Conservation (phyloP, 2,797 vertebrate species). For the Platyrinchus mystaceus region DNA sequence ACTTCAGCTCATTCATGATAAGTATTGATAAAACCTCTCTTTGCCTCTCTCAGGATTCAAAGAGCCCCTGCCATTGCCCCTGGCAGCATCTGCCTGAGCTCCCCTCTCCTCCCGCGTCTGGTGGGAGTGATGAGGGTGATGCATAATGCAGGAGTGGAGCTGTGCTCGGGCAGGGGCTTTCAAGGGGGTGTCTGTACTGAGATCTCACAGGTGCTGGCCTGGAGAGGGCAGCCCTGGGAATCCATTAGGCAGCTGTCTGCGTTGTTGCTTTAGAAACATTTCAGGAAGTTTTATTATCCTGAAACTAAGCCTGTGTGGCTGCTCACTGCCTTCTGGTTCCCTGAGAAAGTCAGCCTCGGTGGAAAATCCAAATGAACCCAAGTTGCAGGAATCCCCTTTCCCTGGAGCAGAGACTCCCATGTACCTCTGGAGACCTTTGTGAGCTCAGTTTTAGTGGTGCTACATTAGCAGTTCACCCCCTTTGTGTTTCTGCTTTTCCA, state of each 20-base stretch:
- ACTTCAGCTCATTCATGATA: conserved; percentile 17
- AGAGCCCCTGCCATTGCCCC: background rate
- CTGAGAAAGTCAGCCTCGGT: background rate
- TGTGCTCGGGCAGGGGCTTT: background rate
- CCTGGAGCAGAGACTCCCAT: background rate
- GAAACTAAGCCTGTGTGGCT: background rate
- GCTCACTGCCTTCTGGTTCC: rapidly evolving
- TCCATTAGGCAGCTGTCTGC: conserved; percentile 5
- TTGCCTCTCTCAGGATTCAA: background rate
- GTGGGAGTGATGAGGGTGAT: background rate
- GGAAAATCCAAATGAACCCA: background rate
- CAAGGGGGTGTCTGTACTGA: background rate
- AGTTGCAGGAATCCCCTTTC: background rate
- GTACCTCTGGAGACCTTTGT: background rate
- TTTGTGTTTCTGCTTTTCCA: background rate
- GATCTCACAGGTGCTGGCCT: background rate
- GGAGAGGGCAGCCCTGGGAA: background rate
- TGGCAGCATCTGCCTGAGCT: conserved; percentile 25
- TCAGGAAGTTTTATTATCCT: background rate
- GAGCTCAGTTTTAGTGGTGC: background rate
- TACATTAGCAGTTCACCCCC: background rate
- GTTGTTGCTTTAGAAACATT: background rate
- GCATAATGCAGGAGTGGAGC: conserved; percentile 24
- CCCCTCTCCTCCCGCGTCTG: conserved; percentile 19
- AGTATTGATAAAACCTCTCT: conserved; percentile 29